Base-by-base conservation (phyloP, 2,888 invertebrate species). In the Thera obeliscata region DNA sequence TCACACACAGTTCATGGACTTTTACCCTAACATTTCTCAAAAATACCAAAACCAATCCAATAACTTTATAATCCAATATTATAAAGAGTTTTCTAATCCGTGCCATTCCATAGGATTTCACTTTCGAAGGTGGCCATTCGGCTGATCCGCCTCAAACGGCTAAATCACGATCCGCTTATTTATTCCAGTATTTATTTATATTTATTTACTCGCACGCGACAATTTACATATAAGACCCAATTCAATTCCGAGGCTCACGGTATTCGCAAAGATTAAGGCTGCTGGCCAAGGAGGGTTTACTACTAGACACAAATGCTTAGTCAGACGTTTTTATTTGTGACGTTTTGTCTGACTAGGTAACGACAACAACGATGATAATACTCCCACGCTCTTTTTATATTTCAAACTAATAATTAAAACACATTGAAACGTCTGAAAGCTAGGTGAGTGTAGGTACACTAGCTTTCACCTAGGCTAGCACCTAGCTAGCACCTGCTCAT, bases 151-250 rank as follows among this genome's bases (percentile, higher is more conserved):
- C 77, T 76, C 77, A 76, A 85, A 85, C 84, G 80, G 85, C 87
- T 88, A 89, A 90, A 87, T 89, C 89, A 89, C 82, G 79, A 86
- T 88, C 79, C 83, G 81, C 83, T 84, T 89, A 89, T 89, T 90
- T 91, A 91, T 91, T 91, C 83, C 81, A 82, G 85, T 89, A 89
- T 88, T 90, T 91, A 91, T 91, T 91, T 92, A 91, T 89, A 89
- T 89, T 90, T 91, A 91, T 91, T 91, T 92, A 91, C 91, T 89
- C 88, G 84, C 88, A 88, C 87, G 88, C 88, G 84, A 84, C 86
- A 86, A 90, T 91, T 91, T 91, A 89, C 91, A 90, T 91, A 89
- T 86, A 87, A 86, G 89, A 88, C 87, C 88, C 91, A 90, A 92
- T 92, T 89, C 92, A 91, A 92, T 92, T 89, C 85, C 85, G 81